phyloP scores from a whole-genome alignment of 2,888 invertebrate species.

The Ditula angustiorana region DNA sequence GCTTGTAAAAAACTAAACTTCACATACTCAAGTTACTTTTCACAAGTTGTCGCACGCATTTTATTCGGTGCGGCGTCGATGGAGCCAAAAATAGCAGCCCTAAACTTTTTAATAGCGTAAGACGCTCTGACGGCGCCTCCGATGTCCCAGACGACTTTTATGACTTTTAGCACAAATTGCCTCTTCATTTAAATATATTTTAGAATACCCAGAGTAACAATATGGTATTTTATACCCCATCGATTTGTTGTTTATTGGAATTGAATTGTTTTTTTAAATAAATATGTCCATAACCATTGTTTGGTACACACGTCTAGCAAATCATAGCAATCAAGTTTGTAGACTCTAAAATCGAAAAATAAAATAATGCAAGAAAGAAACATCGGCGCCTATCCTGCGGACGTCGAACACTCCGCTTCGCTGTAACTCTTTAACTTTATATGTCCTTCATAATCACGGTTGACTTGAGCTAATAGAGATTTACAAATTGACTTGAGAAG shows the following conservation, averaged over 20 bases:
- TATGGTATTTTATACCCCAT: background rate
- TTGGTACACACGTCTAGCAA: too few relatives aligned
- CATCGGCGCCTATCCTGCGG: too few relatives aligned
- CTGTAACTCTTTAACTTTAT: background rate
- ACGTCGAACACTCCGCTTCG: too few relatives aligned
- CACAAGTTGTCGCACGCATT: slow-evolving; percentile 71
- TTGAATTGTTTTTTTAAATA: background rate
- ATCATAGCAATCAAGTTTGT: too few relatives aligned
- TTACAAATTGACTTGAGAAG: slow-evolving; percentile 16
- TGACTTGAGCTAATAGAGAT: background rate
- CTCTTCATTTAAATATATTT: slow-evolving; percentile 65
- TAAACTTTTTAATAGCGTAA: slow-evolving; percentile 78
- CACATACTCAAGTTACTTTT: slow-evolving; percentile 42
- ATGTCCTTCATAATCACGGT: background rate
- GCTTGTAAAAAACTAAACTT: slow-evolving; percentile 4
- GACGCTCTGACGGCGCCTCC: slow-evolving; percentile 69
- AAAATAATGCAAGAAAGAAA: too few relatives aligned
- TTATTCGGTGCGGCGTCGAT: slow-evolving; percentile 53
- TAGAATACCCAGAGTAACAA: slow-evolving; percentile 37
- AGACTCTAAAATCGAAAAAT: too few relatives aligned
- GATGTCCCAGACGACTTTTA: slow-evolving; percentile 72
- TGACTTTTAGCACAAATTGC: slow-evolving; percentile 77
- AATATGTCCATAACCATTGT: too few relatives aligned
- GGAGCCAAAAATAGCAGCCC: slow-evolving; percentile 77
- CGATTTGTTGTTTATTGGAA: background rate